These are phyloP conservation scores for Struthio camelus DNA, from an alignment of 2,113 vertebrate species.

Conservation along the genomic window DNA sequence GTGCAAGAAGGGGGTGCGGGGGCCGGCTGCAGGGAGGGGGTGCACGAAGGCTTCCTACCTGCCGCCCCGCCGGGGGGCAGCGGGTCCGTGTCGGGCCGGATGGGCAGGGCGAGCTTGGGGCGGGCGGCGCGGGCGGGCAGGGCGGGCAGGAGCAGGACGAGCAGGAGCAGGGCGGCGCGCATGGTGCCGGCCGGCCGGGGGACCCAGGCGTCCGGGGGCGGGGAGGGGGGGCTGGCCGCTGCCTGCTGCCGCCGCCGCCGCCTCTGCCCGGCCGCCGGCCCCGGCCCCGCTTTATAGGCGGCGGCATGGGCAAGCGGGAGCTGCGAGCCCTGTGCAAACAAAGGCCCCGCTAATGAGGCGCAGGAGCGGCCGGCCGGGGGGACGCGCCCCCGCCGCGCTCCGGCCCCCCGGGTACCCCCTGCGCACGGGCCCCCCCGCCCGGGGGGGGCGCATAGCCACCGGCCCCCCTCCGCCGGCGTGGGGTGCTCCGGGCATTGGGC, in stretches of 20 bases:
- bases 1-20: neutral
- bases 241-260: neutral
- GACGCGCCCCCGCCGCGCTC: neutral
- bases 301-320: conserved; percentile 1
- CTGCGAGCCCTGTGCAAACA: conserved; percentile 36
- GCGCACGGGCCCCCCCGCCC: neutral
- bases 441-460: too few relatives aligned
- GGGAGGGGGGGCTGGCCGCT: neutral
- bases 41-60: conserved; percentile 73
- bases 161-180: neutral
- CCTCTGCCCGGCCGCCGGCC: neutral
- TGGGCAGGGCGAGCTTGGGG: conserved; percentile 82
- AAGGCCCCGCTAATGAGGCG: conserved; percentile 57
- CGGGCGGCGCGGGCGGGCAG: conserved; percentile 66
- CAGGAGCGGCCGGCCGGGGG: conserved; percentile 15
- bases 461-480: too few relatives aligned
- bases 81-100: conserved; percentile 86
- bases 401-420: neutral
- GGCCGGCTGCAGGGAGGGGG: neutral
- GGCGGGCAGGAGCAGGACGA: neutral
- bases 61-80: conserved; percentile 83
- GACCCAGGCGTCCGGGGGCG: neutral
- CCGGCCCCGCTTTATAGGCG: conserved; percentile 42
- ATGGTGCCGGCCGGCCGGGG: neutral
- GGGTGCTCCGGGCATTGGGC: neutral